Percentiles rank a stretch among this genome's conserved stretches.
Evolutionary conservation across 2,888 invertebrate species (phyloP).

Genomic region (Griposia aprilina): DNA sequence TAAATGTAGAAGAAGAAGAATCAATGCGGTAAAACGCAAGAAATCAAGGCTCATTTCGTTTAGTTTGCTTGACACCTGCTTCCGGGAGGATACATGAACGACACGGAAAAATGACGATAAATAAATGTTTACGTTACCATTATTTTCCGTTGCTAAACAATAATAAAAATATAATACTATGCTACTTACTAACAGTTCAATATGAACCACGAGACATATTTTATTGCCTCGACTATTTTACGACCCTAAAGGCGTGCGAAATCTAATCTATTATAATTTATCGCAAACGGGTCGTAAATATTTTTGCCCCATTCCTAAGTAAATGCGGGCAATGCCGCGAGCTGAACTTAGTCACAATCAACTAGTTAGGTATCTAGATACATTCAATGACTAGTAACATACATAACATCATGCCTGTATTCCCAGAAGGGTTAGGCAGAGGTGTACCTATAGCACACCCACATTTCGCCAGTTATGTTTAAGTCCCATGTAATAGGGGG

Average conservation of each 20-base stretch:
- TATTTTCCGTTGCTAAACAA: background rate
- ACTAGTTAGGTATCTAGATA: conserved; percentile 17
- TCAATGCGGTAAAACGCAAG: background rate
- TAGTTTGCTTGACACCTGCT: background rate
- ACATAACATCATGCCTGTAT: too few species aligned
- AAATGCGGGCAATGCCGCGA: conserved; percentile 44
- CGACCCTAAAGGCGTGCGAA: conserved; percentile 39
- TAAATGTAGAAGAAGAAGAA: background rate
- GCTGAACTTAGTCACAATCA: conserved; percentile 45
- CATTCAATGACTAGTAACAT: conserved; percentile 41
- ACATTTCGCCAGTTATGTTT: too few species aligned
- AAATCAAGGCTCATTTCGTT: background rate
- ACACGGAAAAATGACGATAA: background rate
- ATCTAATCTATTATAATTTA: conserved; percentile 58
- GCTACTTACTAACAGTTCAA: conserved; percentile 6
- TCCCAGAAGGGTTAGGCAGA: too few species aligned
- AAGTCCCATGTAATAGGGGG: too few species aligned
- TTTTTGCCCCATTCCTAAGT: conserved; percentile 44
- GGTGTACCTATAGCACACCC: too few species aligned
- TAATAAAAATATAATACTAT: background rate
- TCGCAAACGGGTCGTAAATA: conserved; percentile 46
- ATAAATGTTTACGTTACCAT: background rate
- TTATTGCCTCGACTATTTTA: conserved; percentile 40
- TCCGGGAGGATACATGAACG: background rate
- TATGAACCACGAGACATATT: conserved; percentile 24